These are phyloP conservation scores for Spea hammondii DNA, from an alignment of 2,797 vertebrate genomes.

Conservation along the genomic window DNA sequence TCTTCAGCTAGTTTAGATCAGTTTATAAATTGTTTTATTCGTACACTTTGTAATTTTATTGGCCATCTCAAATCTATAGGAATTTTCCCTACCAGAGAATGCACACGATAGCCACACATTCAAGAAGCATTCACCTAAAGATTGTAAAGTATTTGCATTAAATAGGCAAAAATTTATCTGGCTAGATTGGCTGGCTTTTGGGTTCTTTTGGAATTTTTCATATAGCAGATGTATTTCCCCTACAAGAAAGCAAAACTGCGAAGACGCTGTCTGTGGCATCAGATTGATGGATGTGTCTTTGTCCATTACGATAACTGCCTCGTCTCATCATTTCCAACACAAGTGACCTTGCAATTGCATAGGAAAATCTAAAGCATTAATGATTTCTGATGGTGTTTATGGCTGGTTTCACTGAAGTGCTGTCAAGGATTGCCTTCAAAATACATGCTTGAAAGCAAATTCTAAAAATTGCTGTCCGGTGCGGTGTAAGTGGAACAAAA, in stretches of 20 bases:
- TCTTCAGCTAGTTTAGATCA: no score
- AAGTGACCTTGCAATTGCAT: slow-evolving; percentile 46
- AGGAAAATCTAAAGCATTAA: slow-evolving; percentile 41
- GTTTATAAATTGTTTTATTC: no score
- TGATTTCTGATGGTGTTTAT: slow-evolving; percentile 47
- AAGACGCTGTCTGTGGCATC: slow-evolving; percentile 12
- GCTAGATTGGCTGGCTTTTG: no score
- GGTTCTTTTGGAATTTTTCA: background rate
- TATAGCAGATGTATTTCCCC: background rate
- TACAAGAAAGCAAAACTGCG: slow-evolving; percentile 12
- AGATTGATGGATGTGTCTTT: slow-evolving; percentile 40
- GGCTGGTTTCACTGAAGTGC: slow-evolving; percentile 43
- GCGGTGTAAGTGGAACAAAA: background rate
- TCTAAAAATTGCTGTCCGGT: background rate
- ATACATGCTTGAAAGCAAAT: slow-evolving; percentile 10
- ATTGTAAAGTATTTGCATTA: no score
- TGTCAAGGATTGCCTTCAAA: slow-evolving; percentile 11
- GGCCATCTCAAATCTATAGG: no score
- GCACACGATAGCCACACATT: no score
- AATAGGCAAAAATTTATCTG: no score
- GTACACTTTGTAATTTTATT: no score
- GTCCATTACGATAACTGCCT: slow-evolving; percentile 31
- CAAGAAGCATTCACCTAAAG: no score
- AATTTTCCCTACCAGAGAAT: no score
- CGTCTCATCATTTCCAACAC: slow-evolving; percentile 37